Base-by-base conservation (phyloP, 2,113 vertebrate species). In the Danionella cerebrum region DNA sequence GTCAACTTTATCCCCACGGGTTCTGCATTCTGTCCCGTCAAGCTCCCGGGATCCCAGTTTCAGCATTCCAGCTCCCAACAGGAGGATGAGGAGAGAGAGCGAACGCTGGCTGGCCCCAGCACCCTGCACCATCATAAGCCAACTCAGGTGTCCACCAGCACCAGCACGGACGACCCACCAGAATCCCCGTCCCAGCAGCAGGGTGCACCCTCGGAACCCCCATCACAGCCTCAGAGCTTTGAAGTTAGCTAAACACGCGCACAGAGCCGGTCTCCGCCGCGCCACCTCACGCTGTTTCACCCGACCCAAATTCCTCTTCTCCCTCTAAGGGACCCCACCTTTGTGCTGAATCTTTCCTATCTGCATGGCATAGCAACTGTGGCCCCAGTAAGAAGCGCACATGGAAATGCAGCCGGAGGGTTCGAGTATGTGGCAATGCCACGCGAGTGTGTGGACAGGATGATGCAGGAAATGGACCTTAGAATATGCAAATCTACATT, bases 1-100 rank as follows among this genome's bases (percentile, higher is more conserved):
- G 96, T 98, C 83, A 98, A 98, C 88, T 98, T 98, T 91, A 98
- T 95, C 86, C 88, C 96, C 2, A 96, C 94, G 0, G 96, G 96
- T 82, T 97, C 96, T 14, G 96, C 96, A 64, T 98, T 98, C 91
- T 98, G 95, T 87, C 96, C 94, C 29, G 95, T 97, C 71, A 93
- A 88, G 79, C 90, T 98, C 18, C 88, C 94, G 11, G 93, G 92
- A 14, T 87, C 91, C 60, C 38, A 80, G 63, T 87, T 92, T 44
- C 82, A 82, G 65, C 77, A 89, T 67, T 87, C 93, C 41, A 0
- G 86, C 84, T 79, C 90, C 69, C 63, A 89, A 88, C 77, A 87
- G 80, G 4, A 85, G 86, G 83, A 92, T 84, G 85, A 90, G 64
- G 83, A 84, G 84, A 59, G 83, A 76, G 54, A 89, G 70, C 82